Conservation (phyloP, 2,797 vertebrate species). For the Prunella strophiata region DNA sequence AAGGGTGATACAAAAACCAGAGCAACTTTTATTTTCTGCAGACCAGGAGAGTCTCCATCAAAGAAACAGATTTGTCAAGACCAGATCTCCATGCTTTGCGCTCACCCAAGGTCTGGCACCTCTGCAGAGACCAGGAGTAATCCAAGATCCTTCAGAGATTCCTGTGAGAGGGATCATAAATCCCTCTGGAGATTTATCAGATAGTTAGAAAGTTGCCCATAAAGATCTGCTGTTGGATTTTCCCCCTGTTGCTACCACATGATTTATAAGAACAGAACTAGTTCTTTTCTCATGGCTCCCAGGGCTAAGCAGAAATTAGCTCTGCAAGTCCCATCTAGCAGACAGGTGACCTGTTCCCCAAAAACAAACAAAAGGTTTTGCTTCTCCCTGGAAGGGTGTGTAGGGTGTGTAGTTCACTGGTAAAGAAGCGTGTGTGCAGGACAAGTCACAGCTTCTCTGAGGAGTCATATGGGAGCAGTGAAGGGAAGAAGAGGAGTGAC, state of each 20-base stretch:
- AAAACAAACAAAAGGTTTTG: not conserved
- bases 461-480: not conserved
- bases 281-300: not conserved
- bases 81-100: not conserved
- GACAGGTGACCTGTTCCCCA: not conserved
- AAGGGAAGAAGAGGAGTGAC: not conserved
- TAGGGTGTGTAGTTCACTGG: not conserved
- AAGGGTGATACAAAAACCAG: not conserved
- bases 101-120: not conserved
- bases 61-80: not conserved
- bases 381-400: not conserved
- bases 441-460: not conserved
- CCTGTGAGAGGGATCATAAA: not conserved
- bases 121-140: not conserved
- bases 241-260: not conserved
- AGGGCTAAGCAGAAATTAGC: not conserved
- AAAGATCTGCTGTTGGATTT: not conserved
- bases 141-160: not conserved
- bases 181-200: not conserved
- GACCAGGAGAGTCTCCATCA: not conserved
- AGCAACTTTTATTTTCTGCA: not conserved
- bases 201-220: not conserved
- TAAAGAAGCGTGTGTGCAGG: not conserved
- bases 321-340: not conserved
- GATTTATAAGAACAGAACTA: not conserved